These are phyloP conservation scores for Scaptomyza caliginosa DNA, from an alignment of 2,888 invertebrate genomes.

Conservation along the genomic window DNA sequence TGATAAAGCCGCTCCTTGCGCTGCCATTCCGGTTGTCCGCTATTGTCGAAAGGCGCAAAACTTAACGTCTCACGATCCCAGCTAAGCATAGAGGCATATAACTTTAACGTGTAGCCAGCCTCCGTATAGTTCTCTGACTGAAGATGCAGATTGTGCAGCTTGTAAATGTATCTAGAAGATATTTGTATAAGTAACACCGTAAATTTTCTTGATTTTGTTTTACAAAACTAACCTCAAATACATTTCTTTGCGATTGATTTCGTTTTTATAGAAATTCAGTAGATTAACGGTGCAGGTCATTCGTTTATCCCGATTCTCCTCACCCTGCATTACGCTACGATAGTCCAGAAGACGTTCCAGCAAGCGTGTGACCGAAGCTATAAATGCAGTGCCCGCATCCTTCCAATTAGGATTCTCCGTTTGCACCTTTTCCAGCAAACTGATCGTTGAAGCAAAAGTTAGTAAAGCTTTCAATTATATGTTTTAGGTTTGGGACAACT, in stretches of 20 bases:
- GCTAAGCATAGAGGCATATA: constrained; percentile 95
- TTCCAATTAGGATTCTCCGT: constrained; percentile 94
- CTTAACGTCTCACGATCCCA: constrained; percentile 90
- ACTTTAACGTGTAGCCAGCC: constrained; percentile 96
- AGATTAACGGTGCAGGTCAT: constrained; percentile 99
- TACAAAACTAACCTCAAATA: constrained; percentile 87
- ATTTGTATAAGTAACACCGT: not conserved
- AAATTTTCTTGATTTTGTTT: not conserved
- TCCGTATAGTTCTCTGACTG: constrained; percentile 96
- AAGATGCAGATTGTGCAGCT: constrained; percentile 95
- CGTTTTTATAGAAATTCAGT: constrained; percentile 97
- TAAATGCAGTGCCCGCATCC: constrained; percentile 95
- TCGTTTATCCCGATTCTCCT: constrained; percentile 96
- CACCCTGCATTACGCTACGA: constrained; percentile 96
- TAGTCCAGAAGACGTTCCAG: constrained; percentile 96
- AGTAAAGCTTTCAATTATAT: not conserved
- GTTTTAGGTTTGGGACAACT: not conserved
- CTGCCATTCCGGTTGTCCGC: constrained; percentile 93
- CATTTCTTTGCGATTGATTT: constrained; percentile 97
- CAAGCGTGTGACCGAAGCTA: constrained; percentile 94
- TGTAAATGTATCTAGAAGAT: constrained; percentile 92
- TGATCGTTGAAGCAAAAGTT: constrained; percentile 78
- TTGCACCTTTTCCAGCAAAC: constrained; percentile 93
- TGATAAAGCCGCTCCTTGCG: constrained; percentile 95
- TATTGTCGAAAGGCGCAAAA: constrained; percentile 87